Evolutionary conservation across 2,797 vertebrate genomes (phyloP), one percentile per base, ranked within the genome.

Genomic region (Crocidura indochinensis): DNA sequence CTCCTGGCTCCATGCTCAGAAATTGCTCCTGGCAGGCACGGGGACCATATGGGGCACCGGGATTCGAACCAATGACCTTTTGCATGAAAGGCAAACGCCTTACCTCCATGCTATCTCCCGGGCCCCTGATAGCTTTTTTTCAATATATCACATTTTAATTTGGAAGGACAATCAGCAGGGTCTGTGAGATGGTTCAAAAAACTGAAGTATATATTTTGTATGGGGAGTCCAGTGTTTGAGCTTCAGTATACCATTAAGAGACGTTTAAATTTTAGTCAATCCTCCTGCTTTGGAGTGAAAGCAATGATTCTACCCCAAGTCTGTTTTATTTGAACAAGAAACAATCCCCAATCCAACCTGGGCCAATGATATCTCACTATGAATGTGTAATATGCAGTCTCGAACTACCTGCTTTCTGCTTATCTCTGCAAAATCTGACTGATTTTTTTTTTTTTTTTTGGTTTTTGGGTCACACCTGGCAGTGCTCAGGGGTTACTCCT

Each of bases 381-480:
- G 72, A 29, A 2, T 0, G 0, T 69, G 89, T 14, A 26, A 44
- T 20, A n/a, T 26, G 27, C 67, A 2, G 67, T 29, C 56, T 51
- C 12, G 10, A 80, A 49, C 81, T 6, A 38, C n/a, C 53, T 49
- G 80, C n/a, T 56, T 53, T 79, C 56, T 31, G 10, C 49, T 10
- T 26, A 74, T 85, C 49, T 78, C 89, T 65, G 60, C 65, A 62
- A 74, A 86, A 44, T 8, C 44, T 76, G 29, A n/a, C n/a, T n/a
- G n/a, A n/a, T n/a, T n/a, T n/a, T n/a, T n/a, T n/a, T n/a, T n/a
- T n/a, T n/a, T n/a, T n/a, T n/a, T n/a, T n/a, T n/a, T n/a, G n/a
- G n/a, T n/a, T n/a, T n/a, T n/a, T n/a, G n/a, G n/a, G n/a, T n/a
- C n/a, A n/a, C n/a, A n/a, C n/a, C n/a, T n/a, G n/a, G n/a, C n/a